Base-by-base conservation (phyloP, 2,113 vertebrate genomes). In the Chaenocephalus aceratus region DNA sequence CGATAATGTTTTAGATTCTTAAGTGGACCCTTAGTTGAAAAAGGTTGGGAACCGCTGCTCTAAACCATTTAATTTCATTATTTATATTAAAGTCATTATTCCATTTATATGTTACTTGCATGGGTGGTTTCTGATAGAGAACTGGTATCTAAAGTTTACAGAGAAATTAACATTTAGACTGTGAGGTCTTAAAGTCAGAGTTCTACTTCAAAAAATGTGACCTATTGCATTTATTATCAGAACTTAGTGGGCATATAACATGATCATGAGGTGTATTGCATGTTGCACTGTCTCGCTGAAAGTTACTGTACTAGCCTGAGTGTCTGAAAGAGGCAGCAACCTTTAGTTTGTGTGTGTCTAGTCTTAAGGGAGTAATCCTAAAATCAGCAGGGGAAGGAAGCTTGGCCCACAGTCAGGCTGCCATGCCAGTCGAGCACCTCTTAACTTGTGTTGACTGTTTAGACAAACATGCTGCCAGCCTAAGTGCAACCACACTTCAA, bases 371-470 rank as follows among this genome's bases (percentile, higher is more conserved):
- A 71, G 45, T 71, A n/a, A 63, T 86, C 57, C 71, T 41, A 41
- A 71, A 64, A 77, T 81, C 75, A 79, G 57, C 61, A 71, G 64
- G 46, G 49, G 18, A 74, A 61, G 79, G 60, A 56, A 54, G 23
- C 62, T 18, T 83, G 81, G 73, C 80, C 63, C 69, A 36, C 23
- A 30, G 52, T 88, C 72, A 16, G 80, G 54, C 67, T 30, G 73
- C 26, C 44, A 52, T 52, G 74, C 64, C 54, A 30, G 46, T 86
- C 45, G 44, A 84, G 58, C 48, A 30, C 75, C 77, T 76, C 83
- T 77, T 75, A 75, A 88, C 82, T 72, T 74, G 34, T 49, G 59
- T 56, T 64, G 44, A 18, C 60, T 71, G 63, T 79, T 87, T 78
- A 73, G 78, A 84, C 75, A 86, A 80, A 85, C 61, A 15, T 26